Percentiles rank a stretch among this genome's conserved stretches.
These are phyloP conservation scores for Zenarchopterus dispar DNA, from an alignment of 2,797 vertebrate species.

Conservation along the genomic window DNA sequence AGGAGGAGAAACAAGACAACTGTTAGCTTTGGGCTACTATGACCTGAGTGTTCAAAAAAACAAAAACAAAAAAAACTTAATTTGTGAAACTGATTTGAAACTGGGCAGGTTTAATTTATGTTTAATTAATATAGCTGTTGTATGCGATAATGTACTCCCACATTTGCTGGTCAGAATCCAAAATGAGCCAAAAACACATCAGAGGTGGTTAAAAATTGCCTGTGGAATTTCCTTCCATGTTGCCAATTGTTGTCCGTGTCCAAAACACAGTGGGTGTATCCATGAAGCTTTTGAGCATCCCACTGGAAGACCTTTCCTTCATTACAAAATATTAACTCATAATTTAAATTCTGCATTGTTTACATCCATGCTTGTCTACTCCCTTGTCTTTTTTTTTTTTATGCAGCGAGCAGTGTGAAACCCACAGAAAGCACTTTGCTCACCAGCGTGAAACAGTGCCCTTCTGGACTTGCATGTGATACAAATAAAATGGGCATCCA, in stretches of 20 bases:
- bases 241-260: too few relatives aligned
- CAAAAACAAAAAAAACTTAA: background rate
- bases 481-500: too few relatives aligned
- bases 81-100: slow-evolving; percentile 2
- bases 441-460: slow-evolving; percentile 2
- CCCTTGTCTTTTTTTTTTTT: too few relatives aligned
- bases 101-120: background rate
- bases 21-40: slow-evolving; percentile 46
- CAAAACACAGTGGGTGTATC: too few relatives aligned
- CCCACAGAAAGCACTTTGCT: too few relatives aligned
- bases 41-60: slow-evolving; percentile 10
- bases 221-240: slow-evolving; percentile 8
- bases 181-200: background rate
- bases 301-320: too few relatives aligned
- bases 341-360: too few relatives aligned
- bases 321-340: too few relatives aligned
- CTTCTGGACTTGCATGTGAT: background rate
- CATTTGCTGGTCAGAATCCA: background rate
- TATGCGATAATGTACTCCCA: background rate
- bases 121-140: slow-evolving; percentile 9
- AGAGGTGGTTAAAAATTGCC: background rate
- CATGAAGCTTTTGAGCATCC: too few relatives aligned
- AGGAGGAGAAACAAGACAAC: slow-evolving; percentile 57
- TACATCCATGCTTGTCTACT: too few relatives aligned
- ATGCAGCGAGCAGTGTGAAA: too few relatives aligned